Base-by-base conservation (phyloP, 2,113 vertebrate species). In the Caranx melampygus region DNA sequence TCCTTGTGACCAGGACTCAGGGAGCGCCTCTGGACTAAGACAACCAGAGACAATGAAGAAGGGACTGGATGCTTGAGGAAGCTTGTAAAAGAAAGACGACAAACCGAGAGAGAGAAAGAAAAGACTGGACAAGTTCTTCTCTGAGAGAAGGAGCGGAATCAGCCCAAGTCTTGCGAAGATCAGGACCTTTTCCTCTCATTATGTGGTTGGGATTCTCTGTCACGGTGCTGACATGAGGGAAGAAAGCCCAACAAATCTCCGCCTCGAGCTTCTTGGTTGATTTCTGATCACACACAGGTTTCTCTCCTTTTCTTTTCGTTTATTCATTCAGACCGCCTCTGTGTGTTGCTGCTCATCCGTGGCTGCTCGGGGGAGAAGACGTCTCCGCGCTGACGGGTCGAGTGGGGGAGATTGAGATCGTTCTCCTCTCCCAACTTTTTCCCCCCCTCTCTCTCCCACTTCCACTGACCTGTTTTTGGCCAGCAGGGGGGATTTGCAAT, bases 241-340 rank as follows among this genome's bases (percentile, higher is more conserved):
- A 65, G 83, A 85, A 75, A 86, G 81, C 70, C 68, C 67, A 83
- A 78, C 68, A 84, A 85, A 90, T 90, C 86, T 83, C 59, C 4
- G 67, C 81, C 82, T 79, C 12, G 0, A 77, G 80, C 86, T 66
- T 51, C 66, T 63, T 20, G 82, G 47, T 59, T 89, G 52, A 78
- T 81, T 84, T 72, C 45, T 68, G 70, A 75, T 80, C 70, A 62
- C 69, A 47, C 72, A n/a, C 71, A n/a, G 63, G 13, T 31, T 78
- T 69, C 76, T 68, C 52, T 76, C 54, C 10, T 51, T 64, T 40
- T 42, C 60, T 45, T 72, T 16, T 82, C 62, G 65, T 82, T 77
- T 62, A 21, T 74, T 54, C 42, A 57, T 79, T 68, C 49, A 62
- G 78, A 58, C 34, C 10, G 14, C 33, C 65, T 63, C 42, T 59